A percentile compares a stretch with the other conserved stretches of the same genome.
Evolutionary conservation across 1,140 invertebrate genomes (phyloP).

Genomic region (Drosophila persimilis): DNA sequence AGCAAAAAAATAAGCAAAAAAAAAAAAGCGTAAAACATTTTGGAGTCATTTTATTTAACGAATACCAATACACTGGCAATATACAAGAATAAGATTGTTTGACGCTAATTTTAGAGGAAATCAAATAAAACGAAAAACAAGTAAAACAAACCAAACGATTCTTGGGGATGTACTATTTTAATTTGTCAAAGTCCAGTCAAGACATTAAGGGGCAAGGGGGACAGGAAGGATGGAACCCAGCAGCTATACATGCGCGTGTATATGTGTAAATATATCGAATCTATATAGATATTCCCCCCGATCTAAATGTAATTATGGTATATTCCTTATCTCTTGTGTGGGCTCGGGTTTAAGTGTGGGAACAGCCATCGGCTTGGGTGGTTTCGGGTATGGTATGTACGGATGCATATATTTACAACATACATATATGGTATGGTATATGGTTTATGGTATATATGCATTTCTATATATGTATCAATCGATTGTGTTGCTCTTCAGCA

Average conservation of each 20-base stretch:
- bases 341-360: no score
- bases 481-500: no score
- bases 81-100: slow-evolving; percentile 46
- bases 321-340: no score
- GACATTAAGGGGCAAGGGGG: no score
- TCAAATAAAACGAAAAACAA: slow-evolving; percentile 28
- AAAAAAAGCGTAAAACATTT: slow-evolving; percentile 18
- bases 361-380: no score
- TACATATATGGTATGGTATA: slow-evolving; percentile 15
- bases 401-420: slow-evolving; percentile 1
- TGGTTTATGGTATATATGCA: slow-evolving; percentile 24
- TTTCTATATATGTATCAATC: slow-evolving; percentile 43
- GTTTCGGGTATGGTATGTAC: background rate
- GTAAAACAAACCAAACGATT: slow-evolving; percentile 1
- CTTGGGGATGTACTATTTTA: background rate
- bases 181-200: background rate
- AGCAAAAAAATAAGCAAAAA: slow-evolving; percentile 10
- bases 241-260: no score
- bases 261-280: no score
- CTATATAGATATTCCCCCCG: no score
- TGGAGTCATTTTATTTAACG: slow-evolving; percentile 35
- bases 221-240: no score
- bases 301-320: no score
- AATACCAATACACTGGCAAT: slow-evolving; percentile 36
- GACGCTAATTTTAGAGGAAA: slow-evolving; percentile 72